phyloP scores from a whole-genome alignment of 2,797 vertebrate species.

The Lindbergichthys nudifrons region DNA sequence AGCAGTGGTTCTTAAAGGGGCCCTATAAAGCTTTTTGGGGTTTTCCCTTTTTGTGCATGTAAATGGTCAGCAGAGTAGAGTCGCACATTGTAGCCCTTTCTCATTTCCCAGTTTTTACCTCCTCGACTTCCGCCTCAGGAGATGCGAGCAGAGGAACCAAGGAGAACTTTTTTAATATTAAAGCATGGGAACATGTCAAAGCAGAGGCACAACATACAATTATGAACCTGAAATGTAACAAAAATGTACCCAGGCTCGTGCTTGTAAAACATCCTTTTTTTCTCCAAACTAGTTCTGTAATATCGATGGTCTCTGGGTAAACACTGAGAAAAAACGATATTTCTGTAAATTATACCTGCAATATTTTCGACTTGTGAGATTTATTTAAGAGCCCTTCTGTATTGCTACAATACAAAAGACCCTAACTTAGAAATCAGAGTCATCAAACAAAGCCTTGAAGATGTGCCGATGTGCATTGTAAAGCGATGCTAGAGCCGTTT shows the following conservation, averaged over 20 bases:
- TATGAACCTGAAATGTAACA: too few species aligned
- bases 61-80: too few species aligned
- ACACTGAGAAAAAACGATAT: neutral
- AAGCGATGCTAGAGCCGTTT: neutral
- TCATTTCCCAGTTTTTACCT: too few species aligned
- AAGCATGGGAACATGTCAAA: too few species aligned
- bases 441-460: slow-evolving; percentile 17
- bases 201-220: too few species aligned
- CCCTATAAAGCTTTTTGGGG: too few species aligned
- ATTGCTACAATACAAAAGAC: slow-evolving; percentile 15
- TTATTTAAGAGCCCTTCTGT: slow-evolving; percentile 17
- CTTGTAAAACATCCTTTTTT: slow-evolving; percentile 24
- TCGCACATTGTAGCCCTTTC: too few species aligned
- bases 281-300: neutral
- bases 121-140: too few species aligned
- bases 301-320: neutral
- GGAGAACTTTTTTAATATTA: too few species aligned
- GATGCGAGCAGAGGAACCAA: too few species aligned
- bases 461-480: slow-evolving; percentile 10
- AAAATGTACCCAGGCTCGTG: neutral
- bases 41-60: too few species aligned
- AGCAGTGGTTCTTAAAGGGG: neutral
- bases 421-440: slow-evolving; percentile 14
- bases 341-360: slow-evolving; percentile 1
- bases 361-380: neutral